Evolutionary conservation across 2,797 vertebrate species (phyloP), one percentile per base, ranked within the genome.

Genomic region (Peromyscus nudipes): DNA sequence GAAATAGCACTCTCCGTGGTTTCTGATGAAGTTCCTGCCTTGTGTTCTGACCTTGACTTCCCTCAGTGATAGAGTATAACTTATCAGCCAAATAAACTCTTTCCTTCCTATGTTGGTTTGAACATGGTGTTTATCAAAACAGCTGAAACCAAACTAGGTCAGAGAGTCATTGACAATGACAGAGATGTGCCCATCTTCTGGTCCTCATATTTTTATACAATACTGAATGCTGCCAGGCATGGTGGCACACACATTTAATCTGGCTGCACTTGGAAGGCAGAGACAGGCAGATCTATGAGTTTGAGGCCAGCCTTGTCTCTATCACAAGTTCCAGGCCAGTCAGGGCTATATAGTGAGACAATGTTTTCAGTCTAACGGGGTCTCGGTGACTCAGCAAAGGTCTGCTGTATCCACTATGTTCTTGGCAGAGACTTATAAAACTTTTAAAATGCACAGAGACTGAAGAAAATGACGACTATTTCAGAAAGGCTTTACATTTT

Each of bases 391-490:
- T 71, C 83, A 85, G 25, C 37, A 75, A 85, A 31, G 13, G 3
- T 27, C 64, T 9, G 29, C 79, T 37, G 13, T 64, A n/a, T 67
- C 23, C 6, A 69, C 27, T 84, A 40, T 17, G 14, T 40, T 87
- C 60, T 91, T 62, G 9, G 40, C 1, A 96, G 69, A 57, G 84
- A 90, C 84, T 97, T 73, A 90, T 88, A 83, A 86, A 92, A 85
- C 65, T 87, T 60, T 73, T 40, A 67, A 85, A 79, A 88, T 16
- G 31, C 17, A 13, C 17, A 75, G 43, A 23, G 69, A 80, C 43
- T 37, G 14, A n/a, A 10, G n/a, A 57, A 94, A 84, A 73, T 60
- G 46, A 71, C 67, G 46, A 84, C 1, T 55, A 83, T 93, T 95
- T 81, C 40, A 73, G 55, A 91, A 95, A 91, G 71, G 34, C 10